Evolutionary conservation across 1,140 invertebrate species (phyloP).

Genomic region (Microvelia longipes): DNA sequence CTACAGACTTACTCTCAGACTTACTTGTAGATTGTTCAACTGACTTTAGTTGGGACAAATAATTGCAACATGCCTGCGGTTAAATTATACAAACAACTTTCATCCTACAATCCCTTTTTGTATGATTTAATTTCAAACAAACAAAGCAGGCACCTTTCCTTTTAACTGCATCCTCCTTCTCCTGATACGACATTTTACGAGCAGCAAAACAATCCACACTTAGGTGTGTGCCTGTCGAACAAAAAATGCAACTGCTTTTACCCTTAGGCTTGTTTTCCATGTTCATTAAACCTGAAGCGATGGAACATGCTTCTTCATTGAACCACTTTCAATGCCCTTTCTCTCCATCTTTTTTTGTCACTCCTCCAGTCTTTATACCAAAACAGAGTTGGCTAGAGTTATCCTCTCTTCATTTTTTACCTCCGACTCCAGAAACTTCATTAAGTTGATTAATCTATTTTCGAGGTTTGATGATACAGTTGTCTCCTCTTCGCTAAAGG

Average conservation of each 20-base stretch:
- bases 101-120: not conserved
- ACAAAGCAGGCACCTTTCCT: not conserved
- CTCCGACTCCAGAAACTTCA: not conserved
- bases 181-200: not conserved
- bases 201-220: not conserved
- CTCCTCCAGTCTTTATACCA: not conserved
- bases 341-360: not conserved
- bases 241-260: not conserved
- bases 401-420: not conserved
- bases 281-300: not conserved
- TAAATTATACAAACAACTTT: not conserved
- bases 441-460: not conserved
- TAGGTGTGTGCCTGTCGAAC: not conserved
- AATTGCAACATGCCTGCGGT: not conserved
- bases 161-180: not conserved
- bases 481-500: not conserved
- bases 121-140: not conserved
- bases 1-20: not conserved
- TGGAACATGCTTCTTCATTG: not conserved
- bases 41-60: not conserved
- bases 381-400: not conserved
- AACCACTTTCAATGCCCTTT: no score
- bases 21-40: no score
- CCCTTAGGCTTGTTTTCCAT: not conserved
- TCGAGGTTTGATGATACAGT: not conserved